phyloP scores from a whole-genome alignment of 2,113 vertebrate species.

The Lampris incognitus region DNA sequence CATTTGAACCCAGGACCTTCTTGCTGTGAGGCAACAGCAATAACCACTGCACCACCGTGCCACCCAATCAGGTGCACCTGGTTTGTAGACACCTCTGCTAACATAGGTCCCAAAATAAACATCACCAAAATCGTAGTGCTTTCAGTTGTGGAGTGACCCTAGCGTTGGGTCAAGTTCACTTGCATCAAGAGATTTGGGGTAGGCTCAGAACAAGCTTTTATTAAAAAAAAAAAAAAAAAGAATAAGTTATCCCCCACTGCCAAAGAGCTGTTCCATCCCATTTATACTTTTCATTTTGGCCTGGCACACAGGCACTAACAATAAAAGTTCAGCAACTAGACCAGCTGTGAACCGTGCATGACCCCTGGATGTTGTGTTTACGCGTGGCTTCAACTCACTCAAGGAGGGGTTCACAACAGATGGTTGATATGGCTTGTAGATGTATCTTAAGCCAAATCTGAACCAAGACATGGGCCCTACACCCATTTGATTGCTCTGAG shows the following conservation, averaged over 20 bases:
- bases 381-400: slow-evolving; percentile 15
- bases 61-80: no score
- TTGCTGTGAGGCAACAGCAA: no score
- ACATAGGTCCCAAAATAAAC: no score
- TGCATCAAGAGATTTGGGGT: no score
- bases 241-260: no score
- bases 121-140: no score
- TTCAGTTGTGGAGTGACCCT: background rate
- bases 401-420: background rate
- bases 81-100: no score
- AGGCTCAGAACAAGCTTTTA: no score
- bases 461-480: slow-evolving; percentile 43
- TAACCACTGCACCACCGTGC: no score
- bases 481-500: slow-evolving; percentile 58
- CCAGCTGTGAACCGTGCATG: slow-evolving; percentile 33
- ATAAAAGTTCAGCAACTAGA: slow-evolving; percentile 8
- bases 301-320: background rate
- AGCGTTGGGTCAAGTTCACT: slow-evolving; percentile 7
- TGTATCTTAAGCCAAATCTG: background rate
- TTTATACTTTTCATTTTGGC: background rate
- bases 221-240: no score
- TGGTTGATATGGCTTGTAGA: slow-evolving; percentile 21
- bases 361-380: slow-evolving; percentile 32
- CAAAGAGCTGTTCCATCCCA: no score
- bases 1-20: no score